These are phyloP conservation scores for Notothenia coriiceps DNA, from an alignment of 2,113 vertebrate genomes.

Conservation along the genomic window DNA sequence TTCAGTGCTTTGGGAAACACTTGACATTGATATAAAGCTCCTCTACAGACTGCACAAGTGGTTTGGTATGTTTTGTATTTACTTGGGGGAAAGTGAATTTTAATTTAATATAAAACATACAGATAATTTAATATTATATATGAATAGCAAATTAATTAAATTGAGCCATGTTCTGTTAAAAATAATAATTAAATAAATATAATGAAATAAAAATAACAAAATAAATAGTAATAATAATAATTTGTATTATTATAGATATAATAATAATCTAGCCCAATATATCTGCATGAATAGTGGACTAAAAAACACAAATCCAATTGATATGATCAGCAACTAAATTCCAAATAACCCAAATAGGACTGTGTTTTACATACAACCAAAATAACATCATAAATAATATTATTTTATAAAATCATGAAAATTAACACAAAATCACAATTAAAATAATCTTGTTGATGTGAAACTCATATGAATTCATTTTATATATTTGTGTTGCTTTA, in stretches of 20 bases:
- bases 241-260: background rate
- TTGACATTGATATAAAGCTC: constrained; percentile 16
- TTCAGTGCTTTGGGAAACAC: constrained; percentile 45
- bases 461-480: background rate
- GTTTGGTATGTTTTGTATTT: background rate
- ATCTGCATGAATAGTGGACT: too few species aligned
- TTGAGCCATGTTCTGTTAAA: background rate
- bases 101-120: background rate
- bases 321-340: too few species aligned
- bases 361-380: background rate
- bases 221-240: too few species aligned
- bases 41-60: constrained; percentile 6
- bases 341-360: too few species aligned
- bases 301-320: too few species aligned
- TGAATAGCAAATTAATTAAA: background rate
- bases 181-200: too few species aligned
- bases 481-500: background rate
- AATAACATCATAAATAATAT: background rate
- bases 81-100: background rate
- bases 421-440: background rate
- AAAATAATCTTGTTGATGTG: background rate
- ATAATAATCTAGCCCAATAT: too few species aligned
- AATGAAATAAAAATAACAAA: too few species aligned
- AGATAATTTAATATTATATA: background rate
- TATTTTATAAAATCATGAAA: background rate